Evolutionary conservation across 2,888 invertebrate species (phyloP).

Genomic region (Acleris cristana): DNA sequence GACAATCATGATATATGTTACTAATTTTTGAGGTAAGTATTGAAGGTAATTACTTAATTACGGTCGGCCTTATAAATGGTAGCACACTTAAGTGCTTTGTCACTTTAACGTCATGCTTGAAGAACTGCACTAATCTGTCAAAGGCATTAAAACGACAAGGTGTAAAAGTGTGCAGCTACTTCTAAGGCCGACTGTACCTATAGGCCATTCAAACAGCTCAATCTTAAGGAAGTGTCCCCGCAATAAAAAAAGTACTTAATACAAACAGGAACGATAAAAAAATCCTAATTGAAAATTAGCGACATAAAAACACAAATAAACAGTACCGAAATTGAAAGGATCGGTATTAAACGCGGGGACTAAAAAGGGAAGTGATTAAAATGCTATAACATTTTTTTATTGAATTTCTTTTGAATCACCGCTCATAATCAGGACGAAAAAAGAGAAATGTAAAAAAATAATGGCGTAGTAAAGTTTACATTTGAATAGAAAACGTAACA

Average conservation of each 20-base stretch:
- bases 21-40: too few relatives aligned
- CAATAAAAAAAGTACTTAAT: constrained; percentile 18
- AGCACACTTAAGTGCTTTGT: too few relatives aligned
- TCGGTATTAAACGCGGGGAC: constrained; percentile 45
- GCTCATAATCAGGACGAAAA: constrained; percentile 70
- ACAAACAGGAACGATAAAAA: constrained; percentile 46
- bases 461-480: constrained; percentile 78
- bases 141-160: too few relatives aligned
- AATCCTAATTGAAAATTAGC: constrained; percentile 44
- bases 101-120: too few relatives aligned
- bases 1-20: too few relatives aligned
- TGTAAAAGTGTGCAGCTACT: too few relatives aligned
- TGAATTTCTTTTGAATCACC: constrained; percentile 75
- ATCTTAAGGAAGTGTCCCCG: neutral
- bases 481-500: constrained; percentile 83
- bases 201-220: too few relatives aligned
- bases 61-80: too few relatives aligned
- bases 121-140: too few relatives aligned
- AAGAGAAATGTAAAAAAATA: constrained; percentile 81
- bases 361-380: constrained; percentile 80
- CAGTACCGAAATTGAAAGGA: constrained; percentile 63
- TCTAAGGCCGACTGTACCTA: too few relatives aligned
- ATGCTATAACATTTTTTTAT: constrained; percentile 71
- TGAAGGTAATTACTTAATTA: too few relatives aligned
- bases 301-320: constrained; percentile 50